Evolutionary conservation across 2,113 vertebrate genomes (phyloP), one percentile per base, ranked within the genome.

Genomic region (Upupa epops): DNA sequence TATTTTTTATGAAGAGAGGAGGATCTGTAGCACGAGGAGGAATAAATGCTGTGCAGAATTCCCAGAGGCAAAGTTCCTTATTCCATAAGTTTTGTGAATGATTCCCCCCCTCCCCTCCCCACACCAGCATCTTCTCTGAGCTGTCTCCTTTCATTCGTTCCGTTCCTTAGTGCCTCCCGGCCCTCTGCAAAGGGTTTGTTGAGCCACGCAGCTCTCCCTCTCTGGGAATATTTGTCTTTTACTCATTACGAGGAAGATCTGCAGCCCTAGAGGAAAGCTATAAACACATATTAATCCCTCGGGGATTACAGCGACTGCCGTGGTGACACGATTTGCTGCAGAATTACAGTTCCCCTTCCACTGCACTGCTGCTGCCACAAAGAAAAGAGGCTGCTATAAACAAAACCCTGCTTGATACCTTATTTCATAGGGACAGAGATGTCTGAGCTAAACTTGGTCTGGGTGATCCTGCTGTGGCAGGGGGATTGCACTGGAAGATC

Each of bases 181-280:
- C 49, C 49, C 66, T 59, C 69, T 81, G 72, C 63, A 68, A 59
- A 94, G 56, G 2, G 13, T 81, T 92, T 93, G 32, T 79, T 96
- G 63, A 74, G 68, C 32, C 77, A 71, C 76, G 8, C 66, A 46
- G 60, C 61, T 86, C 71, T 92, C 84, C 83, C 97, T 96, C 98
- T 95, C 86, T 94, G 98, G 98, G 97, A 98, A 97, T 98, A 98
- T 98, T 98, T 98, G 92, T 98, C 91, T 97, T 97, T 96, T 72
- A 26, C 87, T 96, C 77, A 61, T 90, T 93, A 68, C 86, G 92
- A 76, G 91, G 95, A 94, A 94, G 95, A 95, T 80, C 89, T 90
- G 85, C 88, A 83, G 90, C 96, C 97, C 94, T 91, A 48, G 92
- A 94, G 94, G 93, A 91, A 42, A 58, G 65, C 60, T 12, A 85